Conservation (phyloP, 2,113 vertebrate genomes). For the Coreoperca whiteheadi region DNA sequence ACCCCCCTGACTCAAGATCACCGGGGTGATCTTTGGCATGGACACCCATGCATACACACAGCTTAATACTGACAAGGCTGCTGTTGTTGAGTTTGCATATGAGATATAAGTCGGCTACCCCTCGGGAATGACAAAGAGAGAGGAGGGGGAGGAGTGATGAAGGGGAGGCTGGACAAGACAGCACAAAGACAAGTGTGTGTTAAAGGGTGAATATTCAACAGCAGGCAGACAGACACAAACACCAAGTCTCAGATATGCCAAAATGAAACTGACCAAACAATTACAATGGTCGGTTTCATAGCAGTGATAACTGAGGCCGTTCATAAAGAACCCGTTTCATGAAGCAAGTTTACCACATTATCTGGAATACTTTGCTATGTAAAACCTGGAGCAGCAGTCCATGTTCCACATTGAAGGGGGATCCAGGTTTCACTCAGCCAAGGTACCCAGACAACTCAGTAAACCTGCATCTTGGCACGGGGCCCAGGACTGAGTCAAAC, state of each 20-base stretch:
- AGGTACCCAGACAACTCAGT: conserved; percentile 7
- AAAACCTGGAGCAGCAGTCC: conserved; percentile 6
- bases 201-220: conserved; percentile 37
- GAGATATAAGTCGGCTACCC: conserved; percentile 43
- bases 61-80: conserved; percentile 39
- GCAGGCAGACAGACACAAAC: conserved; percentile 24
- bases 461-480: conserved; percentile 30
- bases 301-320: background rate
- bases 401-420: conserved; percentile 12
- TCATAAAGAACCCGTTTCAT: background rate
- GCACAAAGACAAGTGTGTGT: conserved; percentile 48
- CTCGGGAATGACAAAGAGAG: conserved; percentile 20
- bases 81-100: conserved; percentile 55
- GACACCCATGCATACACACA: conserved; percentile 30
- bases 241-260: background rate
- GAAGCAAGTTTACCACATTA: background rate
- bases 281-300: background rate
- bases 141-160: background rate
- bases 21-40: conserved; percentile 51
- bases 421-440: conserved; percentile 10
- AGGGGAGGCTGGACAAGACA: background rate
- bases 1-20: conserved; percentile 47
- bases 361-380: background rate
- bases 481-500: conserved; percentile 47
- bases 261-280: background rate